Evolutionary conservation across 2,113 vertebrate genomes (phyloP).

Genomic region (Nothobranchius kuhntae): DNA sequence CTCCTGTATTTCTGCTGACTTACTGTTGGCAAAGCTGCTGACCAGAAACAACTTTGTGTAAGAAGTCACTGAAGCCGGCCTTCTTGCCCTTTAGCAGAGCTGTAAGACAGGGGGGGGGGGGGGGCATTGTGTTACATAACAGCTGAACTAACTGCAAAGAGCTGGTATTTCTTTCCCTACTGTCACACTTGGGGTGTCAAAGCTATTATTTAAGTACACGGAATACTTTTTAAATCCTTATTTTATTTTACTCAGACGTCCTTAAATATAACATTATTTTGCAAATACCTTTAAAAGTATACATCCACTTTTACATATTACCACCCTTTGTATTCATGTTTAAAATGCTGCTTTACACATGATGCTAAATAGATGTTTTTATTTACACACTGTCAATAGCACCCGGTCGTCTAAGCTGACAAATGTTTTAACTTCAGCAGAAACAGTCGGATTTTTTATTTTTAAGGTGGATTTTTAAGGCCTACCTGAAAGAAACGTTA

Average conservation of each 20-base stretch:
- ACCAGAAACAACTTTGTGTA: slow-evolving; percentile 70
- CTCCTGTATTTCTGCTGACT: slow-evolving; percentile 26
- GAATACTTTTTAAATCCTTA: too few relatives aligned
- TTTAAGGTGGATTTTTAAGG: neutral
- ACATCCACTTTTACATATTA: too few relatives aligned
- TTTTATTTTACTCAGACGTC: too few relatives aligned
- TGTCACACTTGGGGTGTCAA: neutral
- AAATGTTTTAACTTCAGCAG: too few relatives aligned
- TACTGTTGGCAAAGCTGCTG: slow-evolving; percentile 70
- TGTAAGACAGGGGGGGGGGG: slow-evolving; percentile 27
- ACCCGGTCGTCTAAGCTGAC: too few relatives aligned
- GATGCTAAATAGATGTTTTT: too few relatives aligned
- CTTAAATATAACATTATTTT: too few relatives aligned
- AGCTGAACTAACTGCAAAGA: slow-evolving; percentile 25
- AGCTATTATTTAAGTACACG: too few relatives aligned
- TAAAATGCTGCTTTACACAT: too few relatives aligned
- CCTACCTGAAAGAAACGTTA: slow-evolving; percentile 77
- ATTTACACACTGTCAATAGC: too few relatives aligned
- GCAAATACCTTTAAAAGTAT: too few relatives aligned
- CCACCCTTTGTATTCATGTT: too few relatives aligned
- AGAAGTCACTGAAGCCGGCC: slow-evolving; percentile 65
- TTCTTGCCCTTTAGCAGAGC: slow-evolving; percentile 78
- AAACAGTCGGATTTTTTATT: neutral
- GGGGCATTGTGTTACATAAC: slow-evolving; percentile 34
- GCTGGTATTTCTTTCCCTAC: neutral